Conservation (phyloP, 2,888 invertebrate genomes). For the Nymphalis urticae region DNA sequence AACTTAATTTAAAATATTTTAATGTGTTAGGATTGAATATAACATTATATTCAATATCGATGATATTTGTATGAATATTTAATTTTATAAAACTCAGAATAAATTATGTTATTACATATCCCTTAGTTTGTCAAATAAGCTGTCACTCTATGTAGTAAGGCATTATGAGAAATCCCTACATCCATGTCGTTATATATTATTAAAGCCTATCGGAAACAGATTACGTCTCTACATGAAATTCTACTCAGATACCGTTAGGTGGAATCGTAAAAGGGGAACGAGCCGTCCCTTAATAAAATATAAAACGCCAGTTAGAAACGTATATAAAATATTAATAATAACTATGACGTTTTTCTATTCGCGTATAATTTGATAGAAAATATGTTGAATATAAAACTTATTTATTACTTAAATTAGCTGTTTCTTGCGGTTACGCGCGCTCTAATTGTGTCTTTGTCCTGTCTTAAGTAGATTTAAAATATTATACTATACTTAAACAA, state of each 20-base stretch:
- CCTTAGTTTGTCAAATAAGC: conserved; percentile 10
- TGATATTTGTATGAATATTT: background rate
- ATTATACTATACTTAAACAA: no score
- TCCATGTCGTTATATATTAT: conserved; percentile 51
- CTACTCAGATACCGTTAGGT: conserved; percentile 34
- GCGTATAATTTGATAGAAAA: no score
- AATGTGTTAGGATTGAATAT: background rate
- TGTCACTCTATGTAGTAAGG: conserved; percentile 26
- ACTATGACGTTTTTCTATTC: background rate
- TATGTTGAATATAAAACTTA: no score
- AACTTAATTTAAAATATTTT: conserved; percentile 12
- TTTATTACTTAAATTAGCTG: no score
- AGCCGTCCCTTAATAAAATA: conserved; percentile 33
- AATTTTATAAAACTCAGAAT: background rate
- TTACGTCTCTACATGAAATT: conserved; percentile 41
- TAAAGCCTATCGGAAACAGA: conserved; percentile 59
- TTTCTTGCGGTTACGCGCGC: no score
- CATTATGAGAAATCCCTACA: conserved; percentile 23
- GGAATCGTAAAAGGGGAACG: conserved; percentile 48
- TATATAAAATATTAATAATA: background rate
- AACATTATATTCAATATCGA: no score
- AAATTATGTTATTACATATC: conserved; percentile 31
- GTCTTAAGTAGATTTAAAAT: no score
- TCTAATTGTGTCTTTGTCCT: no score
- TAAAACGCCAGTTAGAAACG: conserved; percentile 21